These are phyloP conservation scores for Oreortyx pictus DNA, from an alignment of 2,797 vertebrate species.

Conservation along the genomic window DNA sequence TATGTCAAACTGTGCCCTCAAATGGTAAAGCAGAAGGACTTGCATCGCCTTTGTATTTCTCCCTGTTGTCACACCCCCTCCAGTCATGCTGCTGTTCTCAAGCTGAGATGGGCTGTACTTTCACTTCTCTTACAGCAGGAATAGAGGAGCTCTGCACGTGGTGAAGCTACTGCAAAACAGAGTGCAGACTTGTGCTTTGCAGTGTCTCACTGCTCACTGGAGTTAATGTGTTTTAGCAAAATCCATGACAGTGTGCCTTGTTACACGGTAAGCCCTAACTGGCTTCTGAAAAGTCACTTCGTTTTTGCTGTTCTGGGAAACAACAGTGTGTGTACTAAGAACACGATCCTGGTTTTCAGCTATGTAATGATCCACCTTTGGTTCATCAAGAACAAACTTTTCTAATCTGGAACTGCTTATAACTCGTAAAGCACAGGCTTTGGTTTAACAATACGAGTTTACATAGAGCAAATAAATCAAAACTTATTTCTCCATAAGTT, in stretches of 20 bases:
- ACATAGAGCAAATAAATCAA: not conserved
- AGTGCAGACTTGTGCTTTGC: not conserved
- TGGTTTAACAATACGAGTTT: not conserved
- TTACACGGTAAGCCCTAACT: not conserved
- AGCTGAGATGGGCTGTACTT: too few relatives aligned
- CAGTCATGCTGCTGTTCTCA: too few relatives aligned
- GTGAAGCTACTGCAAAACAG: too few relatives aligned
- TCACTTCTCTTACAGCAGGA: too few relatives aligned
- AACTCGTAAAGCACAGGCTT: not conserved
- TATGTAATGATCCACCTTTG: not conserved
- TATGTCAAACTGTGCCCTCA: not conserved
- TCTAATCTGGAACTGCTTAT: not conserved
- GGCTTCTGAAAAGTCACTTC: not conserved
- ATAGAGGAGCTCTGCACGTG: too few relatives aligned
- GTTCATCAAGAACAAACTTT: not conserved
- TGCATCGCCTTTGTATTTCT: not conserved
- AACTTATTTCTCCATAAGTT: not conserved
- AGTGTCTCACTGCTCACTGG: not conserved
- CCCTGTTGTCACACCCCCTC: not conserved
- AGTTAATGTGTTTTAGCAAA: not conserved
- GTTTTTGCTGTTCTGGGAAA: not conserved
- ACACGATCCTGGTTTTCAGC: not conserved
- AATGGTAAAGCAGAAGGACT: not conserved
- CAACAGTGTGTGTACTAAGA: not conserved
- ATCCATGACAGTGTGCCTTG: not conserved